Evolutionary conservation across 2,888 invertebrate species (phyloP), one percentile per base, ranked within the genome.

Genomic region (Balanococcus diminutus): DNA sequence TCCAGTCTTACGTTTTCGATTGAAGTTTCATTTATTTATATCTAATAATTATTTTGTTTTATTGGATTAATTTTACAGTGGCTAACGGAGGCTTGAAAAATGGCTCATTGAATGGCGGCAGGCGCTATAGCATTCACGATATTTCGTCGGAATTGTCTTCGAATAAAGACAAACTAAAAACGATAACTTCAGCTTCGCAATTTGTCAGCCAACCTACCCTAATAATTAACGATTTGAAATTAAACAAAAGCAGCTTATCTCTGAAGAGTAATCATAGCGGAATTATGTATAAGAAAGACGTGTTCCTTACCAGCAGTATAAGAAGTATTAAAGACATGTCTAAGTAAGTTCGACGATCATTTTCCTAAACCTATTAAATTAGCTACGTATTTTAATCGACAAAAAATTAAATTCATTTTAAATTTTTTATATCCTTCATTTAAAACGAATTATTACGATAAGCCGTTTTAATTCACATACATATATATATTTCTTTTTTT

Each of bases 231-330:
- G 51, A 51, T 42, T 56, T 82, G 51, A 31, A 72, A 61, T n/a
- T 56, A 39, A 61, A 72, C 67, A 31, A 81, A 51, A 85, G 86
- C 82, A 85, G 83, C 56, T 32, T 61, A 42, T 86, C 83, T n/a
- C 56, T 83, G 87, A 87, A 87, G 22, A 87, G 87, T 31, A 82
- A 86, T 1, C 83, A 86, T 36, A 87, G 87, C 88, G 94, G 96
- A 1, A 94, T 96, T 19, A 94, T 98, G 92, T 93, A 94, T 88
- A 92, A 96, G 84, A 95, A 95, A 85, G 98, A 98, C 90, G 94
- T 97, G 9, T 94, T 98, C 88, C 98, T 97, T 90, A 95, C 95
- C 89, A 96, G 96, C 88, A 95, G 93, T 89, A 90, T 94, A 25
- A 90, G 91, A 86, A 93, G 87, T 32, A 61, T 87, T 16, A 83